Conservation (phyloP, 2,888 invertebrate species). For the Lepidocyrtinus sp. region DNA sequence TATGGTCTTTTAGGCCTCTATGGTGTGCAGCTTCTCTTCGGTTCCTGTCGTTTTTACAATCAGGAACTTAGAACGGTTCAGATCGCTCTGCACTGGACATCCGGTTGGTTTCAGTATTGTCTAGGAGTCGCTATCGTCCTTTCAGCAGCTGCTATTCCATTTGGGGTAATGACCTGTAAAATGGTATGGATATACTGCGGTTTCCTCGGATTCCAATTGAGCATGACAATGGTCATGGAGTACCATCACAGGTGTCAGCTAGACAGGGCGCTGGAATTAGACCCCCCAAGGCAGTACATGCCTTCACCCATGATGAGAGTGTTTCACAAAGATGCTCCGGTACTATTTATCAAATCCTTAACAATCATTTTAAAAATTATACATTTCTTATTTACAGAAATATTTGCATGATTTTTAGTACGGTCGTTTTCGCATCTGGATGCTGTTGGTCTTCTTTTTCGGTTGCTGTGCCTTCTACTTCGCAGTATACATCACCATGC, state of each 20-base stretch:
- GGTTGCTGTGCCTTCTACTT: slow-evolving; percentile 30
- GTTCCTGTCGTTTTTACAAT: slow-evolving; percentile 18
- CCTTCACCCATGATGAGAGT: slow-evolving; percentile 54
- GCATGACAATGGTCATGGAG: slow-evolving; percentile 39
- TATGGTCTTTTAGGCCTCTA: slow-evolving; percentile 20
- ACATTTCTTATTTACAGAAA: neutral
- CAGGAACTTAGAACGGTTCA: slow-evolving; percentile 23
- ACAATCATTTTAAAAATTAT: neutral
- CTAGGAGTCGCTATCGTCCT: slow-evolving; percentile 6
- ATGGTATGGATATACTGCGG: slow-evolving; percentile 17
- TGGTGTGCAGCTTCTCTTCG: slow-evolving; percentile 35
- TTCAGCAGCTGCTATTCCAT: slow-evolving; percentile 3
- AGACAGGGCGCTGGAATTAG: slow-evolving; percentile 25
- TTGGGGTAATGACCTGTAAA: slow-evolving; percentile 25
- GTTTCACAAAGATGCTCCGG: slow-evolving; percentile 55
- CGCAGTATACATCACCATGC: slow-evolving; percentile 5
- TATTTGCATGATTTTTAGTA: slow-evolving; percentile 15
- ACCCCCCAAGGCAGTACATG: slow-evolving; percentile 37
- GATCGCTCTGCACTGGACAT: slow-evolving; percentile 40
- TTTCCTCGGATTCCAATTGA: slow-evolving; percentile 23
- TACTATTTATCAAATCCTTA: slow-evolving; percentile 12
- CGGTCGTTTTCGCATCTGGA: slow-evolving; percentile 30
- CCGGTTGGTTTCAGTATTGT: slow-evolving; percentile 45
- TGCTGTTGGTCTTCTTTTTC: slow-evolving; percentile 13
- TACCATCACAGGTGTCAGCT: neutral